phyloP scores from a whole-genome alignment of 2,113 vertebrate species.

The Salvator merianae region DNA sequence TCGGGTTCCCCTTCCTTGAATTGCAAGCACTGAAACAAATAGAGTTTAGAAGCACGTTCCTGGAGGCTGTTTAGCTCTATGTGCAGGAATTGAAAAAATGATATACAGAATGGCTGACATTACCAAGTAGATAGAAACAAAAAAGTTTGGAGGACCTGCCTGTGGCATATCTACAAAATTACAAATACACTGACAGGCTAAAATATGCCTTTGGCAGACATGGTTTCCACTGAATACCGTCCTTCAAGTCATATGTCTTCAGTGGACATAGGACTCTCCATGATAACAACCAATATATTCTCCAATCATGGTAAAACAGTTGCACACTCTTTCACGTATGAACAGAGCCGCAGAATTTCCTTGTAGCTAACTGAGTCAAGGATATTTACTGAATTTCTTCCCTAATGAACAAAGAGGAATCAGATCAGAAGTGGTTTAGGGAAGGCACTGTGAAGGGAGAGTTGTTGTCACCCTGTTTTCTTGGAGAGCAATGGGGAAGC shows the following conservation, averaged over 20 bases:
- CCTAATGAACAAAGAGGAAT: background rate
- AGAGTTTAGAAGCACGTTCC: background rate
- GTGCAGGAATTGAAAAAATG: no score
- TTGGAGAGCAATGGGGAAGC: background rate
- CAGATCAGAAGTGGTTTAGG: background rate
- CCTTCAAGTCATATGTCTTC: background rate
- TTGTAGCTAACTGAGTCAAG: background rate
- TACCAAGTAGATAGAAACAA: no score
- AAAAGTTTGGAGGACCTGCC: no score
- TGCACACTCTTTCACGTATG: no score
- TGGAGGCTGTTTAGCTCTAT: background rate
- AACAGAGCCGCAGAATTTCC: background rate
- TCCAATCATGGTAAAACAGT: background rate
- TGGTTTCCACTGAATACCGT: background rate
- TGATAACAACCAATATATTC: background rate
- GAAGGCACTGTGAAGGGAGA: slow-evolving; percentile 9
- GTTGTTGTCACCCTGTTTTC: background rate
- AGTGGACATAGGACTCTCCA: background rate
- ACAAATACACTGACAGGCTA: no score
- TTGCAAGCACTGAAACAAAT: background rate
- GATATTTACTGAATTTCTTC: background rate
- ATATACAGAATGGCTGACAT: no score
- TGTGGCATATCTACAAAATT: no score
- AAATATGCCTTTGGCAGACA: background rate
- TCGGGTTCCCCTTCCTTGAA: no score